Base-by-base conservation (phyloP, 2,797 vertebrate species). In the Neosalanx taihuensis region DNA sequence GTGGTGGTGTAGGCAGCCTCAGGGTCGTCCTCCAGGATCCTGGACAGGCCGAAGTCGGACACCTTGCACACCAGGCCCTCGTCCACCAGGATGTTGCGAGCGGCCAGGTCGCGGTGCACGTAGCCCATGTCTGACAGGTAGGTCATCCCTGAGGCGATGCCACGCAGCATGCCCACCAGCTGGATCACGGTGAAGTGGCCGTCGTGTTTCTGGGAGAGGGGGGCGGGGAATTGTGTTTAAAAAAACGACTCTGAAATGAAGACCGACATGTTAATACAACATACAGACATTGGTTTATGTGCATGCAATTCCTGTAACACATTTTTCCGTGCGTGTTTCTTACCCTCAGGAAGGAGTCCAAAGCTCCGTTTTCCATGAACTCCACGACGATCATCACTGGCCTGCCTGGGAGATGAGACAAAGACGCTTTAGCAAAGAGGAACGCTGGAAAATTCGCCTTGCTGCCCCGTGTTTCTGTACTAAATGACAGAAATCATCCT, bases 301-400 rank as follows among this genome's bases (percentile, higher is more conserved):
- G 35, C 35, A 9, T 37, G 10, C 35, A 10, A 37, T 9, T 1
- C 2, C 35, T 2, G 6, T 12, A 3, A 29, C 65, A 26, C 20
- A 29, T 17, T 26, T 26, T 26, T 26, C 23, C 23, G 31, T 51
- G 29, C 13, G 20, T 41, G 51, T 7, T 18, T 71, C 74, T 94
- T 86, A 99, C 97, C 94, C 96, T 89, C 76, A 99, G 91, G 89
- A 98, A 99, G 68, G 96, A 94, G 87, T 98, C 97, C 31, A 99
- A 92, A 20, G 97, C 95, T 90, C 97, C 97, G 60, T 99, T 99
- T 84, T 97, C 96, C 97, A 99, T 98, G 78, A 96, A 98, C 88
- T 99, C 97, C 85, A 98, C 96, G 65, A 99, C 96, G 73, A 99
- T 99, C 97, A 98, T 99, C 70, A 98, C 94, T 64, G 97, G 97